Conservation (phyloP, 2,888 invertebrate species). For the Meiosimyza platycephala region DNA sequence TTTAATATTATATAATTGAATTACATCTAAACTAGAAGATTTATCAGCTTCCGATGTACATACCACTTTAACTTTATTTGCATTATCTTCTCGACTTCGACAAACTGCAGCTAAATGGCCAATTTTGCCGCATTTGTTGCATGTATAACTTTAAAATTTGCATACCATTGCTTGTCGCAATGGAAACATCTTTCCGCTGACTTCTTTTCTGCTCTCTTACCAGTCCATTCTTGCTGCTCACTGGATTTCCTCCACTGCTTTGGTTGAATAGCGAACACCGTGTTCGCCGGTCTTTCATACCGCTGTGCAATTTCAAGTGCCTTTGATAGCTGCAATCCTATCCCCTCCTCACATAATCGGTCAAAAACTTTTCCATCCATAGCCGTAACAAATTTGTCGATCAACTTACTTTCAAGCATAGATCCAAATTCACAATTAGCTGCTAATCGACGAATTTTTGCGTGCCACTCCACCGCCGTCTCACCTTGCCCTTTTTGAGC, state of each 20-base stretch:
- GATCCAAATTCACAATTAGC: not conserved
- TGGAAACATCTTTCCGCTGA: not conserved
- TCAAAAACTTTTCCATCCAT: not conserved
- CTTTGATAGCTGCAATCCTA: not conserved
- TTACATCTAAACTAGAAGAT: no score
- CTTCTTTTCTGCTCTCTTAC: not conserved
- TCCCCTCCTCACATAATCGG: not conserved
- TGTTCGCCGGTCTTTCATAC: not conserved
- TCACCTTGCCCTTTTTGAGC: no score
- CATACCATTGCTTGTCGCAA: not conserved
- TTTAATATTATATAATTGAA: not conserved
- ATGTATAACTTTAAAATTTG: not conserved
- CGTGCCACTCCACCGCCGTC: no score
- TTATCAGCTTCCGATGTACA: no score
- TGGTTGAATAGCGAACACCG: no score
- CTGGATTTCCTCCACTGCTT: no score
- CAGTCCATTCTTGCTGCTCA: not conserved
- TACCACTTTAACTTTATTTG: no score
- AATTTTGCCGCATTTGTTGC: not conserved
- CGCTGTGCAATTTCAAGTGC: not conserved
- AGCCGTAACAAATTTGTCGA: not conserved
- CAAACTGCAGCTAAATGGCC: not conserved
- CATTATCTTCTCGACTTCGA: not conserved
- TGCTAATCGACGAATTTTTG: not conserved
- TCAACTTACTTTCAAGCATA: not conserved